A percentile compares a stretch with the other conserved stretches of the same genome.
Conservation (phyloP, 2,797 vertebrate species). For the Pipistrellus kuhlii region DNA sequence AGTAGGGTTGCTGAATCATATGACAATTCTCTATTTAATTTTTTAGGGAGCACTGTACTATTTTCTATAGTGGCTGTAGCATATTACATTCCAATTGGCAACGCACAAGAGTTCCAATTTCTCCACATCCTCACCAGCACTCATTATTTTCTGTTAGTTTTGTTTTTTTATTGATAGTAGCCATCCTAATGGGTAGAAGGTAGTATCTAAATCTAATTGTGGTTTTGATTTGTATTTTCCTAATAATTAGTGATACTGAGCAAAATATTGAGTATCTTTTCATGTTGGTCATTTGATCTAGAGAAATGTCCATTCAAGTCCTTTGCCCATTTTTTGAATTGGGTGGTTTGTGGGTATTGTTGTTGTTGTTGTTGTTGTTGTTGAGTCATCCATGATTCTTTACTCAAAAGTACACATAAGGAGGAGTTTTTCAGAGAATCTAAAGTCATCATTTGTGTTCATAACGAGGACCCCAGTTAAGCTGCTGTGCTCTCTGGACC, state of each 20-base stretch:
- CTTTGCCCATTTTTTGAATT: not conserved
- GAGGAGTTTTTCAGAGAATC: not conserved
- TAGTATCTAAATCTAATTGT: not conserved
- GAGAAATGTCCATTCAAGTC: not conserved
- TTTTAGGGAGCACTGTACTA: not conserved
- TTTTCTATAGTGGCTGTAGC: not conserved
- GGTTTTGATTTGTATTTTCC: not conserved
- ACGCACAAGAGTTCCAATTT: not conserved
- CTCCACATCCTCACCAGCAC: not conserved
- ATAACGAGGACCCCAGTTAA: not conserved
- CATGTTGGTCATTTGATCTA: not conserved
- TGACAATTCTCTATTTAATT: not conserved
- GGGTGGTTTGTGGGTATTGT: not conserved
- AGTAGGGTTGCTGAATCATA: not conserved
- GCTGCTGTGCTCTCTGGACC: not conserved
- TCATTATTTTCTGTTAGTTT: not conserved
- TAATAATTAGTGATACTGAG: not conserved
- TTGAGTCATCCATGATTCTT: not conserved
- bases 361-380: too few relatives aligned
- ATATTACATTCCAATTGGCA: not conserved
- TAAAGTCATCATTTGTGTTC: not conserved
- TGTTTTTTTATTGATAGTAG: not conserved
- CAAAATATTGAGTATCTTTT: not conserved
- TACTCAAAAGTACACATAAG: not conserved
- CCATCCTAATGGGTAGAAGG: not conserved